A percentile compares a stretch with the other conserved stretches of the same genome.
Conservation (phyloP, 2,888 invertebrate species). For the Drosophila mulleri region DNA sequence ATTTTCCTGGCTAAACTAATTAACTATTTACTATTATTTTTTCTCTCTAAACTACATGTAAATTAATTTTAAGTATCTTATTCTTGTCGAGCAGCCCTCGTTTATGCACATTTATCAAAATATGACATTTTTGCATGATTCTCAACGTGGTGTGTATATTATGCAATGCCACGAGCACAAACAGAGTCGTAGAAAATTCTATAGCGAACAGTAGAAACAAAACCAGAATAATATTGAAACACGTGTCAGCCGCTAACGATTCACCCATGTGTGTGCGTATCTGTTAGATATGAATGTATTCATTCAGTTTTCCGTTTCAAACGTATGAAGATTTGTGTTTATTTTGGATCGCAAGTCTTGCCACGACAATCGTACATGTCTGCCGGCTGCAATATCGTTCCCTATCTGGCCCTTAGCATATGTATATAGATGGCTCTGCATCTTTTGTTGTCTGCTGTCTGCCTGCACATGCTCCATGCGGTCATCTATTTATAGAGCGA, state of each 20-base stretch:
- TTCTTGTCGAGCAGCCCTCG: conserved; percentile 18
- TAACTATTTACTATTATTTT: no score
- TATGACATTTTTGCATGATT: conserved; percentile 47
- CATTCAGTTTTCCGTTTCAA: conserved; percentile 18
- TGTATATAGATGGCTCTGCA: conserved; percentile 20
- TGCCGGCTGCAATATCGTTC: conserved; percentile 14
- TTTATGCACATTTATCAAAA: conserved; percentile 21
- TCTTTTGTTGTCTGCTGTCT: conserved; percentile 34
- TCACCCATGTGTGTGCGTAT: conserved; percentile 11
- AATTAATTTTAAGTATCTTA: not conserved
- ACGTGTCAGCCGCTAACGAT: conserved; percentile 34
- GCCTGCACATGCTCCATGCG: conserved; percentile 43
- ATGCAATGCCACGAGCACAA: conserved; percentile 48
- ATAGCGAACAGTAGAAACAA: conserved; percentile 17
- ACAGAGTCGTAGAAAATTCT: conserved; percentile 8
- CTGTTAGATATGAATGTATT: conserved; percentile 13
- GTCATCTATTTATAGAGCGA: conserved; percentile 47
- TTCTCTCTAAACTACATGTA: not conserved
- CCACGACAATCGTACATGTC: conserved; percentile 4
- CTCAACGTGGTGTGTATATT: conserved; percentile 29
- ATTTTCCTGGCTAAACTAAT: no score
- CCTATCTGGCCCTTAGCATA: conserved; percentile 1
- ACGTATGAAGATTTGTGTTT: conserved; percentile 14
- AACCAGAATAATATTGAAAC: conserved; percentile 20
- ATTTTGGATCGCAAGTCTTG: conserved; percentile 26